Conservation (phyloP, 2,888 invertebrate genomes). For the Eutolmus rufibarbis region DNA sequence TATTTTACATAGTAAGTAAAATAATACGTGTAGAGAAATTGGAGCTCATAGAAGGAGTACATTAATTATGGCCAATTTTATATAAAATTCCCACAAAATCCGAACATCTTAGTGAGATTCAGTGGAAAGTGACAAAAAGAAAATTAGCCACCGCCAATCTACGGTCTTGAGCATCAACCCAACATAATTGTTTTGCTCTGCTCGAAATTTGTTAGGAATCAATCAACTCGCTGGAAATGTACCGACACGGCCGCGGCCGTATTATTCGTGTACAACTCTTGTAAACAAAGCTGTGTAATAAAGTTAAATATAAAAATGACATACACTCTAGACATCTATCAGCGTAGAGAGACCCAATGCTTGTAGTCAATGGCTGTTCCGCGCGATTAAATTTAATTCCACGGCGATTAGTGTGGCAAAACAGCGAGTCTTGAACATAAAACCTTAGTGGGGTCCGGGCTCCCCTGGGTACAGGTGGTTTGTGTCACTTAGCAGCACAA, state of each 20-base stretch:
- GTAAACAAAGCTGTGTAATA: neutral
- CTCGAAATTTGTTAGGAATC: neutral
- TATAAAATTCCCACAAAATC: neutral
- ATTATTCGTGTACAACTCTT: neutral
- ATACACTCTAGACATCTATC: neutral
- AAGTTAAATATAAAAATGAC: conserved; percentile 21
- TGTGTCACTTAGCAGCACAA: neutral
- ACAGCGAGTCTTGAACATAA: neutral
- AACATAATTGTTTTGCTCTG: neutral
- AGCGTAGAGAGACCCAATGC: neutral
- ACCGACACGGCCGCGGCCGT: neutral
- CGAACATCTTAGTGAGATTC: neutral
- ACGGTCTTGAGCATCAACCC: neutral
- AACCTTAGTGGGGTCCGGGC: neutral
- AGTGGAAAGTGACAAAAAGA: neutral
- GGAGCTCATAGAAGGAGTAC: neutral
- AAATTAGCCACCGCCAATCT: neutral
- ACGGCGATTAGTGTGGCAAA: neutral
- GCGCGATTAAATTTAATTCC: neutral
- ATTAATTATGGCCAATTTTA: neutral
- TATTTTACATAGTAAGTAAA: neutral
- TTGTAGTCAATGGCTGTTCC: neutral
- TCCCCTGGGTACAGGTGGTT: neutral
- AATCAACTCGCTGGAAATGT: neutral
- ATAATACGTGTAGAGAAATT: neutral